These are phyloP conservation scores for Eremobia ochroleuca DNA, from an alignment of 2,888 invertebrate species.

Conservation along the genomic window DNA sequence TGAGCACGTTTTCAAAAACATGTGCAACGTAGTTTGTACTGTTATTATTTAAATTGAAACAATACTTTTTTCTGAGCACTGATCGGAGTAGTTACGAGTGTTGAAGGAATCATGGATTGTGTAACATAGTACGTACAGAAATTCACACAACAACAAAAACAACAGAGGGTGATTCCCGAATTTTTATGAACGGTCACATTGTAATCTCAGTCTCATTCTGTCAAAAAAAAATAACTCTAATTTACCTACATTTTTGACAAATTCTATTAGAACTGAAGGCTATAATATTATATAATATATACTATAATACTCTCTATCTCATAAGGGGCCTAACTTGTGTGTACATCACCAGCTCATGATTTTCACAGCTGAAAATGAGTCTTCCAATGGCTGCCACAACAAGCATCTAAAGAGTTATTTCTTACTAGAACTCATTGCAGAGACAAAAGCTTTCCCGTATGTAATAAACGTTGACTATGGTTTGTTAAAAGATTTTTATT, in stretches of 20 bases:
- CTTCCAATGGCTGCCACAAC: neutral
- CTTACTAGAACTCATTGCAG: neutral
- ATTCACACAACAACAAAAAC: neutral
- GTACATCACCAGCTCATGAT: neutral
- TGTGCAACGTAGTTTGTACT: constrained; percentile 5
- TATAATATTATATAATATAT: too few relatives aligned
- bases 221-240: neutral
- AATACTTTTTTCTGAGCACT: neutral
- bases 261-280: too few relatives aligned
- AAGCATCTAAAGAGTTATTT: neutral
- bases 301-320: too few relatives aligned
- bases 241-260: neutral
- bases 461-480: too few relatives aligned
- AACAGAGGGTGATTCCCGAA: neutral
- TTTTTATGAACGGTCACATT: neutral
- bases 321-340: neutral
- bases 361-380: neutral
- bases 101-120: too few relatives aligned
- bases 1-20: constrained; percentile 29
- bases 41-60: constrained; percentile 2
- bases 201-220: neutral
- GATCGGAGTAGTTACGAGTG: neutral
- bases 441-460: too few relatives aligned
- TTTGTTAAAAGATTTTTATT: too few relatives aligned
- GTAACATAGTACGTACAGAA: neutral